These are phyloP conservation scores for Palloptera scutellata DNA, from an alignment of 2,888 invertebrate genomes.

Conservation along the genomic window DNA sequence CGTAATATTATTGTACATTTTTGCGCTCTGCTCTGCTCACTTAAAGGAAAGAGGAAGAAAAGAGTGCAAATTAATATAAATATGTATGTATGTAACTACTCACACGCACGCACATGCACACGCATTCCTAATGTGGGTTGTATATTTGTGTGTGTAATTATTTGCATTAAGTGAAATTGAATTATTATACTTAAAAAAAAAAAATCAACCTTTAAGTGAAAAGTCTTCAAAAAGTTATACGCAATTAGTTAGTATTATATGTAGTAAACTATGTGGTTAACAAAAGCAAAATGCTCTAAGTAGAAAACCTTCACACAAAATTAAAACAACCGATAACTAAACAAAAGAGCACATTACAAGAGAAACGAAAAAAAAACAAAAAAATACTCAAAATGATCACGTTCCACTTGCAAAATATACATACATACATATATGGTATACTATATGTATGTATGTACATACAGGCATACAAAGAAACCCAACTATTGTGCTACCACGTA, in stretches of 20 bases:
- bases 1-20: not conserved
- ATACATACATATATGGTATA: not conserved
- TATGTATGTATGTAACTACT: conserved; percentile 33
- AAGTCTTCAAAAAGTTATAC: too few relatives aligned
- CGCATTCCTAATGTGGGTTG: not conserved
- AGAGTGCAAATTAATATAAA: not conserved
- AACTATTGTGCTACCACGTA: conserved; percentile 1
- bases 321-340: conserved; percentile 16
- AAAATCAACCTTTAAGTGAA: too few relatives aligned
- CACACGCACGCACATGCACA: conserved; percentile 10
- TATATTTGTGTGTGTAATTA: not conserved
- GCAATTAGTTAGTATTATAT: too few relatives aligned
- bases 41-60: not conserved
- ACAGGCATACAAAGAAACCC: conserved; percentile 7
- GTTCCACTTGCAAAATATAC: conserved; percentile 52
- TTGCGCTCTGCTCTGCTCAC: not conserved
- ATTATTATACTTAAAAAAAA: too few relatives aligned
- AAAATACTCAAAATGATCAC: conserved; percentile 54
- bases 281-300: not conserved
- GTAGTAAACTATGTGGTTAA: too few relatives aligned
- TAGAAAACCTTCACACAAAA: not conserved
- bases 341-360: conserved; percentile 24
- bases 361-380: conserved; percentile 40
- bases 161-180: too few relatives aligned
- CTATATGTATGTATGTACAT: not conserved